Evolutionary conservation across 1,140 invertebrate genomes (phyloP), one percentile per base, ranked within the genome.

Genomic region (Platyscapa corneri): DNA sequence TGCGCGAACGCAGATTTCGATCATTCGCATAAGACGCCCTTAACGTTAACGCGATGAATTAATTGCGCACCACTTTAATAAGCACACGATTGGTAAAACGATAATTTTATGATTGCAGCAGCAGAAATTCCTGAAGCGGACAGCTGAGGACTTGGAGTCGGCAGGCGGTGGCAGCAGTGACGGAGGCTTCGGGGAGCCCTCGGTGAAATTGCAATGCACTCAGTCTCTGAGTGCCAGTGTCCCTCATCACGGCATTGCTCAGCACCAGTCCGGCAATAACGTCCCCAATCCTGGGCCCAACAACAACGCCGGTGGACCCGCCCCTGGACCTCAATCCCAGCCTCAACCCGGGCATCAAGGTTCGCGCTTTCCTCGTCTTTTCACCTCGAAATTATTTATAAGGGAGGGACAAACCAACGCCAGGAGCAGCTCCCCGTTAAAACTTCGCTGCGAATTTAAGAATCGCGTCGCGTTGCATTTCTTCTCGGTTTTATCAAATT

Each of bases 121-220:
- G 94, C 96, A 97, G 94, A 97, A 97, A 94, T 96, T 97, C 92
- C 92, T 97, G 91, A 95, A 97, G 94, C 93, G 96, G 92, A 92
- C 95, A 86, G 94, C 95, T 86, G 96, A 97, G 90, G 96, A 97
- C 89, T 94, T 95, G 91, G 95, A 96, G 90, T 87, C 92, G 86
- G 92, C 94, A 77, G 94, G 94, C 85, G 93, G 92, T 67, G 92
- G 92, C 42, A 90, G 91, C 53, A 91, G 87, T 30, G 94, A 94
- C 53, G 92, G 91, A 37, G 91, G 91, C 65, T 95, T 96, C 83
- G 94, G 93, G 88, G 96, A 97, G 89, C 96, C 96, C 65, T 95
- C 96, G 60, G 95, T 96, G n/a, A 97, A 97, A 92, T 92, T 97
- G 85, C 96, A 96, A 91, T 96, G 96, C 89, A 95, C 95, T 27